A percentile compares a stretch with the other conserved stretches of the same genome.
Evolutionary conservation across 35 echinoderm and acorn worm genomes (phyloP).

Genomic region (Ophiothrix spiculata): DNA sequence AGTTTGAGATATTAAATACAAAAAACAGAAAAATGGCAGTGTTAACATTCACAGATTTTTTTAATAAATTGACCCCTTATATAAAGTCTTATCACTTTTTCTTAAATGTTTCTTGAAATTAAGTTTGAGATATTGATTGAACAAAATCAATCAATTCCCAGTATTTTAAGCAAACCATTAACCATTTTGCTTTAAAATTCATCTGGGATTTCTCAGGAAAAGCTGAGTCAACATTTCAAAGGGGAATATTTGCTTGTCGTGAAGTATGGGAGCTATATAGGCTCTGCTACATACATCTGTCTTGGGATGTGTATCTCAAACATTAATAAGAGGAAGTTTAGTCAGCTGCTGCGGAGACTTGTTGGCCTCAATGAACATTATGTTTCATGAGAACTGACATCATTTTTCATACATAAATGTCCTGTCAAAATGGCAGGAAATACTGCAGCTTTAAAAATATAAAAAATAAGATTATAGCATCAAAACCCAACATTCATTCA

Average conservation of each 20-base stretch:
- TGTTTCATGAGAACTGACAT: not conserved
- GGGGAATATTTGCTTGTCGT: not conserved
- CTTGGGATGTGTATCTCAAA: not conserved
- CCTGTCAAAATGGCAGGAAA: too few species aligned
- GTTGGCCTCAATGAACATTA: not conserved
- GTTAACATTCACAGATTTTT: too few species aligned
- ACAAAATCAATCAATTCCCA: not conserved
- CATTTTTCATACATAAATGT: too few species aligned
- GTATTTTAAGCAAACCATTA: not conserved
- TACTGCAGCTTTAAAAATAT: too few species aligned
- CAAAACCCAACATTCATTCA: too few species aligned
- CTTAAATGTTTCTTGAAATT: too few species aligned
- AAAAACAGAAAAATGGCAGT: too few species aligned
- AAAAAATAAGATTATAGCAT: too few species aligned
- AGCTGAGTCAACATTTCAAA: not conserved
- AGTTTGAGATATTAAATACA: too few species aligned
- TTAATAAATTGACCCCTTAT: too few species aligned
- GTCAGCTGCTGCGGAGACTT: not conserved
- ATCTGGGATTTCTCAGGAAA: not conserved
- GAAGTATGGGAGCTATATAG: not conserved
- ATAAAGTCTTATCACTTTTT: too few species aligned
- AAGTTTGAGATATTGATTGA: not conserved
- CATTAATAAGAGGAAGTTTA: not conserved
- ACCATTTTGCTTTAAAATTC: not conserved
- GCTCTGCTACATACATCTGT: not conserved